Evolutionary conservation across 2,797 vertebrate genomes (phyloP), one percentile per base, ranked within the genome.

Genomic region (Leptatherina wallacei): DNA sequence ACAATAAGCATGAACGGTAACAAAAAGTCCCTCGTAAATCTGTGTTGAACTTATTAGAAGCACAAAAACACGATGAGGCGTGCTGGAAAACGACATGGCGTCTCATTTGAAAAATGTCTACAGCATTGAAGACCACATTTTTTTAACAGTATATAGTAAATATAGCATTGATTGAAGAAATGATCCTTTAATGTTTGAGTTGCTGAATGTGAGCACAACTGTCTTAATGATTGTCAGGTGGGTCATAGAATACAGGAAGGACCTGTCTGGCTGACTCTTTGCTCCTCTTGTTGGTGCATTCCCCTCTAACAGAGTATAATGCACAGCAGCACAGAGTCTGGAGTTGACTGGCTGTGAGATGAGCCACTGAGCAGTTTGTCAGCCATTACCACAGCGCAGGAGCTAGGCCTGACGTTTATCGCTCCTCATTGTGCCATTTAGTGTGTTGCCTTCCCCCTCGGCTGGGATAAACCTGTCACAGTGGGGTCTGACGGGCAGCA

Each of bases 381-480:
- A 87, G 87, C 72, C 83, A 66, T 86, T 89, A 84, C 83, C 76
- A 40, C 9, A 56, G 71, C 22, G 20, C 75, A 10, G 63, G 54
- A 61, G 69, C 82, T 32, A 2, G 72, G 68, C 71, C 80, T 89
- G 89, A 88, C 80, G 75, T 92, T 92, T 90, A 91, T 90, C 72
- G 36, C 77, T 73, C 86, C 84, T 87, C 75, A 5, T 77, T 77
- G 85, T 77, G 82, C 74, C 27, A 62, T 85, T 86, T 30, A 20
- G 47, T 27, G 68, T 69, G 83, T 83, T 80, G 65, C 82, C 80
- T 83, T 77, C 73, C 74, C 79, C 69, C 83, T 85, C 30, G 11
- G 71, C 68, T 18, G 85, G 85, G 77, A 89, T 90, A 84, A 92
- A 93, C 79, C 86, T 90, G 84, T 90, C 89, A 86, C 66, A 18